Percentiles rank a stretch among this genome's conserved stretches.
Evolutionary conservation across 1,140 invertebrate genomes (phyloP).

Genomic region (Drosophila nasuta): DNA sequence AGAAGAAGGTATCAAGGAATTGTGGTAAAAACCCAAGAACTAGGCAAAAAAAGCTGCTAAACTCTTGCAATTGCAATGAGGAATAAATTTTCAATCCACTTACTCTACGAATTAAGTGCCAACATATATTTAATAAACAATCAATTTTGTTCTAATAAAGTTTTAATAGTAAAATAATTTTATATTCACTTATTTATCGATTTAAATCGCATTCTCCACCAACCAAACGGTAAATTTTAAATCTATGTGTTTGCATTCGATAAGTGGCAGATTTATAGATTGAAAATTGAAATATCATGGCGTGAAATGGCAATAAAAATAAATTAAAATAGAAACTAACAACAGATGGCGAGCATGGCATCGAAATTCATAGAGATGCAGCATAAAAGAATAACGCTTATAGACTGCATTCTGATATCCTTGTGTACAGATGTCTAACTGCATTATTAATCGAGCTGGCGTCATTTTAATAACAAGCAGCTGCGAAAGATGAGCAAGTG

Average conservation of each 20-base stretch:
- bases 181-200: too few species aligned
- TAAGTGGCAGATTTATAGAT: slow-evolving; percentile 8
- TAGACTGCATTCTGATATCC: neutral
- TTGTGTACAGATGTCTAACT: slow-evolving; percentile 20
- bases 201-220: too few species aligned
- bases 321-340: slow-evolving; percentile 10
- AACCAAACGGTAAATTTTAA: too few species aligned
- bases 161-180: too few species aligned
- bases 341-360: neutral
- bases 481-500: neutral
- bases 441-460: slow-evolving; percentile 48
- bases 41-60: slow-evolving; percentile 5
- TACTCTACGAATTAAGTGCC: too few species aligned
- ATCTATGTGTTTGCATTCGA: neutral
- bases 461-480: slow-evolving; percentile 48
- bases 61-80: neutral
- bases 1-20: neutral
- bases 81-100: too few species aligned
- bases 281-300: slow-evolving; percentile 4
- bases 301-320: too few species aligned
- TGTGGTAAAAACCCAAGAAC: neutral
- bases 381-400: neutral
- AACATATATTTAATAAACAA: too few species aligned
- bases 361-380: neutral
- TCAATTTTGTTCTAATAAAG: too few species aligned